Base-by-base conservation (phyloP, 1,140 invertebrate species). In the Oncopodura yosiiana region DNA sequence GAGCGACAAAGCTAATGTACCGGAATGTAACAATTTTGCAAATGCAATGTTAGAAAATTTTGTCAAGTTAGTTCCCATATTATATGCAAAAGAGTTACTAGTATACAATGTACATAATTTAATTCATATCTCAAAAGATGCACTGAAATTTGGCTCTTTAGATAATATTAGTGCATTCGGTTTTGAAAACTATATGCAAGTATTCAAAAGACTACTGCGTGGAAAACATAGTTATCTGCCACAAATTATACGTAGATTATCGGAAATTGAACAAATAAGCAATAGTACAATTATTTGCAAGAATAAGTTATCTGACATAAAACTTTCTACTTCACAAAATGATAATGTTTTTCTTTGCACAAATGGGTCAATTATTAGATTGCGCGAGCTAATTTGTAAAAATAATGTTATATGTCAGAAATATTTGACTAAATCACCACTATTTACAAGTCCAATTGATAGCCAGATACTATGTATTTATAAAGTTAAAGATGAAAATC, bases 121-220 rank as follows among this genome's bases (percentile, higher is more conserved):
- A 9, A 41, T 42, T n/a, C 37, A 51, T 51, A 19, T 51, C 12
- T 18, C 38, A 12, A 38, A 39, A 30, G 49, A 51, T 42, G 21
- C 11, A 8, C 6, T 29, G n/a, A 26, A 42, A 2, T 51, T 41
- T 42, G 49, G 49, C 3, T 24, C 19, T 29, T 30, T 51, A 11
- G 37, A 51, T 16, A 27, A 18, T 16, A 21, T 51, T 42, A 18
- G 18, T 38, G 49, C 49, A n/a, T 51, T 41, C 29, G 26, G 2
- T 4, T 42, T 42, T 38, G 49, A 51, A 42, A 51, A 51, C 42
- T 51, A 51, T 30, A 51, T 51, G 49, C 37, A 41, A 18, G 12
- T 16, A n/a, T 23, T 51, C 2, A 41, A 51, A 38, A 12, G 27
- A 24, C 14, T 30, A 12, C n/a, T 42, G 11, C 8, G 49, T 2